Base-by-base conservation (phyloP, 2,888 invertebrate species). In the Gortyna flavago region DNA sequence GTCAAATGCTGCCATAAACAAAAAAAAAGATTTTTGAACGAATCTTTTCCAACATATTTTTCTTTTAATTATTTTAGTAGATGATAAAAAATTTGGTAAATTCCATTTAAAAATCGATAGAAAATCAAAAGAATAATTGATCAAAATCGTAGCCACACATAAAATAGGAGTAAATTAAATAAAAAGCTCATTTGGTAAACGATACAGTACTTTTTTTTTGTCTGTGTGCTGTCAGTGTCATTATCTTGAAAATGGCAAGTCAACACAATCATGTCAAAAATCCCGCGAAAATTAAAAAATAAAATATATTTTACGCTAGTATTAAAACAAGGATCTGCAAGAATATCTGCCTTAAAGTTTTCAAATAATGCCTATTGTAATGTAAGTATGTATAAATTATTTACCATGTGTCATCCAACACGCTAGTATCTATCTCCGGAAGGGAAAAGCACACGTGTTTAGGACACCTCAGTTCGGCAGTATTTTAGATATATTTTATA, bases 11-110 rank as follows among this genome's bases (percentile, higher is more conserved):
- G 79, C 41, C 62, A 44, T 44, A 1, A 41, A n/a, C 25, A 11
- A 25, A 35, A 51, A 48, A 29, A 29, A 61, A 21, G 6, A 1
- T 81, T 81, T 81, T n/a, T n/a, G 57, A 73, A 81, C 73, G 73
- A 72, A 65, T 44, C 1, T 3, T 35, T 29, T 6, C 16, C 7
- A n/a, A 70, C 25, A 71, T 54, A 38, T 7, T 54, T 21, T 48
- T 65, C 3, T 18, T 7, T 16, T 16, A 6, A 6, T 65, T 65
- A n/a, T 16, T 66, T 11, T 11, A 41, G 2, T 65, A 38, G 2
- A n/a, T 66, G 18, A 41, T n/a, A 18, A 2, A n/a, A 41, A n/a
- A 65, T 21, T 29, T 11, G 0, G 68, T 32, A 16, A 51, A 35
- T 3, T 68, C 3, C 6, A 35, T 69, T 35, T 1, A 25, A 18